Conservation (phyloP, 2,797 vertebrate species). For the Gymnoscopelus braueri region DNA sequence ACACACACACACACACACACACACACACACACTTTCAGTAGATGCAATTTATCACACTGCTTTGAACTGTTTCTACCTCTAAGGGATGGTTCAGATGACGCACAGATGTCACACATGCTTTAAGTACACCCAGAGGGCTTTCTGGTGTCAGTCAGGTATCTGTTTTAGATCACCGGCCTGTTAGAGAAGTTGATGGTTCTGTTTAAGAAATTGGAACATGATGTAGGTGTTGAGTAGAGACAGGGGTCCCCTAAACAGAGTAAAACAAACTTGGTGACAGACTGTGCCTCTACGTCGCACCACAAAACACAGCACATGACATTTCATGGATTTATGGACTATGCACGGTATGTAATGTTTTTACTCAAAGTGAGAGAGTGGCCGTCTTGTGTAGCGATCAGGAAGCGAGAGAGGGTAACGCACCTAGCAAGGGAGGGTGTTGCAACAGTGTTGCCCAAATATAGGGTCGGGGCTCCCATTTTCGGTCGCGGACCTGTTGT, state of each 20-base stretch:
- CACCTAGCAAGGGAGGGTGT: too few species aligned
- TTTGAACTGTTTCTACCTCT: background rate
- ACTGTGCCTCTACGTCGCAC: background rate
- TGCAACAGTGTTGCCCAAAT: too few species aligned
- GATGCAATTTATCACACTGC: background rate
- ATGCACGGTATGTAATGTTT: background rate
- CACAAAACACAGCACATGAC: background rate
- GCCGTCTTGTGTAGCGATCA: too few species aligned
- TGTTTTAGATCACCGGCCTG: background rate
- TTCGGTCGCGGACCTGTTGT: too few species aligned
- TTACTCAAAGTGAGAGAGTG: background rate
- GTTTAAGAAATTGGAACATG: background rate
- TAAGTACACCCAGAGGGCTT: background rate
- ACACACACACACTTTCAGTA: background rate
- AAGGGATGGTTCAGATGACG: background rate
- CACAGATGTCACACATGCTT: background rate
- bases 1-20: background rate
- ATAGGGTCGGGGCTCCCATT: too few species aligned
- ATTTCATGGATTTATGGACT: background rate
- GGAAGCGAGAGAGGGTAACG: too few species aligned
- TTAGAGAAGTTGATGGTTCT: background rate
- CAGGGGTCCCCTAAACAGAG: background rate
- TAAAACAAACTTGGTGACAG: constrained; percentile 2
- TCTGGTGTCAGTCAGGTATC: constrained; percentile 1
- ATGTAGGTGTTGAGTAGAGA: constrained; percentile 9